phyloP scores from a whole-genome alignment of 2,888 invertebrate species.

The Sceliomorpha sp. region DNA sequence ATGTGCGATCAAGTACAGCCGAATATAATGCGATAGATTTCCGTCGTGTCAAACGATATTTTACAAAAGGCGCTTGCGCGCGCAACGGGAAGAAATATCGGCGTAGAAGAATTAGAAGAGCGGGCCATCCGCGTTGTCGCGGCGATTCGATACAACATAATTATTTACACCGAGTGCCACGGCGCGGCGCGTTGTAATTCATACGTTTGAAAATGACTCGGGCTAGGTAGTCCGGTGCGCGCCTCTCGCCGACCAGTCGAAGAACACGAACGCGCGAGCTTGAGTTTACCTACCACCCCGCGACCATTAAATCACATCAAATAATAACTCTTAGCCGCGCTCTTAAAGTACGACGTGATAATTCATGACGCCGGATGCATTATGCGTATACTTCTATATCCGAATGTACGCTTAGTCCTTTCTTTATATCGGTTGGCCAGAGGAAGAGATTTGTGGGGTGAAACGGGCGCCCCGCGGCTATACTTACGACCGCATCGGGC shows the following conservation, averaged over 20 bases:
- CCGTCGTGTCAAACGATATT: slow-evolving; percentile 9
- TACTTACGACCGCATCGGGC: slow-evolving; percentile 59
- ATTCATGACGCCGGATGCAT: slow-evolving; percentile 68
- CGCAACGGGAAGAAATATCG: slow-evolving; percentile 2
- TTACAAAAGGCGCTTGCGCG: slow-evolving; percentile 3
- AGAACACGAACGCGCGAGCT: neutral
- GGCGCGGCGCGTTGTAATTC: slow-evolving; percentile 25
- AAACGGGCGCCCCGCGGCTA: slow-evolving; percentile 65
- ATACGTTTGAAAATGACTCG: slow-evolving; percentile 26
- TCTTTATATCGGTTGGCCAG: slow-evolving; percentile 65
- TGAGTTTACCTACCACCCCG: slow-evolving; percentile 23
- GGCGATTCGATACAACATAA: slow-evolving; percentile 24
- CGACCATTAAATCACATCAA: slow-evolving; percentile 68
- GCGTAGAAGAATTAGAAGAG: slow-evolving; percentile 8
- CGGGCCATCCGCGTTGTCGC: slow-evolving; percentile 3
- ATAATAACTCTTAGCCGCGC: slow-evolving; percentile 67
- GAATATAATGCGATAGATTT: slow-evolving; percentile 11
- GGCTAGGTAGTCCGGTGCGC: slow-evolving; percentile 9
- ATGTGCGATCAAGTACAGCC: slow-evolving; percentile 2
- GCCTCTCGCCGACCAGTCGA: too few relatives aligned
- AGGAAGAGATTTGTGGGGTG: slow-evolving; percentile 68
- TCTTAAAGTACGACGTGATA: slow-evolving; percentile 68
- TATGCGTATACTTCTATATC: slow-evolving; percentile 51
- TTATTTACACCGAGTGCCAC: slow-evolving; percentile 27
- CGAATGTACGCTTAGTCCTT: slow-evolving; percentile 70